Conservation (phyloP, 1,140 invertebrate genomes). For the Himalopsyche phryganea region DNA sequence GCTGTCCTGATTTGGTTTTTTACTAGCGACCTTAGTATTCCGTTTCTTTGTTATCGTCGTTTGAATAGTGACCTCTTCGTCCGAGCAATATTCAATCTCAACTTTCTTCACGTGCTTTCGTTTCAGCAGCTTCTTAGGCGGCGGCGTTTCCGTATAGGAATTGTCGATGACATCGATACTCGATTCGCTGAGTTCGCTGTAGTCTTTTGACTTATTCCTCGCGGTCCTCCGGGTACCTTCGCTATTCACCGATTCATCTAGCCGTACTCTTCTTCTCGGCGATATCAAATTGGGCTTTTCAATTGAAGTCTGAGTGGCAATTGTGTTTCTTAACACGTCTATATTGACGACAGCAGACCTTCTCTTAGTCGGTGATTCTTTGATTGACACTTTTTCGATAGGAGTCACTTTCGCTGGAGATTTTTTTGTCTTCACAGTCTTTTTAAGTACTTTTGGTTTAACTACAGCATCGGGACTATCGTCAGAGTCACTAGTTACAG, state of each 20-base stretch:
- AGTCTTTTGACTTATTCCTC: conserved; percentile 12
- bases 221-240: background rate
- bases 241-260: too few species aligned
- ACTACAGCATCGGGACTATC: conserved; percentile 2
- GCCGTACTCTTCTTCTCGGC: background rate
- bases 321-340: conserved; percentile 9
- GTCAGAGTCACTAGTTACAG: conserved; percentile 1
- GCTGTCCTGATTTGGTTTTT: background rate
- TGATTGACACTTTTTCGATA: background rate
- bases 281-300: conserved; percentile 14
- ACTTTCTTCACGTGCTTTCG: conserved; percentile 29
- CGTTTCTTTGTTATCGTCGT: conserved; percentile 26
- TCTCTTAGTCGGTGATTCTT: background rate
- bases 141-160: conserved; percentile 24
- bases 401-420: background rate
- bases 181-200: conserved; percentile 10
- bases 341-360: too few species aligned
- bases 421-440: background rate
- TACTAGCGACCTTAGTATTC: too few species aligned
- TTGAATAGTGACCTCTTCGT: conserved; percentile 31
- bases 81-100: conserved; percentile 26
- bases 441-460: conserved; percentile 14
- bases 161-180: conserved; percentile 29
- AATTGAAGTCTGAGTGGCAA: conserved; percentile 20
- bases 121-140: conserved; percentile 7